Base-by-base conservation (phyloP, 2,888 invertebrate genomes). In the Adelognathus sp. region DNA sequence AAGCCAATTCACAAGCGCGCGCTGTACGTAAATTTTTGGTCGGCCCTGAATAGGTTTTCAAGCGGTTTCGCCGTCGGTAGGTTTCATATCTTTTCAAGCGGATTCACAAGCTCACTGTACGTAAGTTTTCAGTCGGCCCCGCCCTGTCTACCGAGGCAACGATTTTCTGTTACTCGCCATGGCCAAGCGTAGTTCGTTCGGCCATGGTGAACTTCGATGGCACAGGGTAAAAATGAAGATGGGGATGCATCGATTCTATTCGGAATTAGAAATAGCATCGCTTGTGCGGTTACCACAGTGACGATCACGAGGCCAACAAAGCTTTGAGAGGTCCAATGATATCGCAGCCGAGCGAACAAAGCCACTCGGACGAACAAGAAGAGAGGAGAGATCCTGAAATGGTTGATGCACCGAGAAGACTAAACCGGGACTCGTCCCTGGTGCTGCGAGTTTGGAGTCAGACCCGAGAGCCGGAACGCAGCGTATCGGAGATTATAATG, bases 401-500 rank as follows among this genome's bases (percentile, higher is more conserved):
- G 16, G 29, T 46, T 41, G 3, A 54, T n/a, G 7, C 24, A 46
- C 16, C n/a, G n/a, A n/a, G n/a, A 9, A 44, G 66, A 54, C 18
- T 39, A 46, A 78, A 78, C 63, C 44, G 4, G 54, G 56, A 67
- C 64, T 67, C 27, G 41, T 71, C 46, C 63, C 66, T 64, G 72
- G 58, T 27, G 36, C 64, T 50, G n/a, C n/a, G n/a, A 46, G 31
- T 52, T 54, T 50, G 31, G 41, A 52, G 31, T 39, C 27, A 11
- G 56, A 11, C 46, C n/a, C 39, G 46, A 77, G 36, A 69, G 52
- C 70, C 60, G 24, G 54, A 33, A 39, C 71, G 66, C 36, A 14
- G 67, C 63, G 60, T 52, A 64, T 64, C 58, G 66, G 60, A 56
- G 58, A 64, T 74, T 61, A 75, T 60, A 64, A 67, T 54, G 31